Evolutionary conservation across 2,888 invertebrate genomes (phyloP), one percentile per base, ranked within the genome.

Genomic region (Idaea dimidiata): DNA sequence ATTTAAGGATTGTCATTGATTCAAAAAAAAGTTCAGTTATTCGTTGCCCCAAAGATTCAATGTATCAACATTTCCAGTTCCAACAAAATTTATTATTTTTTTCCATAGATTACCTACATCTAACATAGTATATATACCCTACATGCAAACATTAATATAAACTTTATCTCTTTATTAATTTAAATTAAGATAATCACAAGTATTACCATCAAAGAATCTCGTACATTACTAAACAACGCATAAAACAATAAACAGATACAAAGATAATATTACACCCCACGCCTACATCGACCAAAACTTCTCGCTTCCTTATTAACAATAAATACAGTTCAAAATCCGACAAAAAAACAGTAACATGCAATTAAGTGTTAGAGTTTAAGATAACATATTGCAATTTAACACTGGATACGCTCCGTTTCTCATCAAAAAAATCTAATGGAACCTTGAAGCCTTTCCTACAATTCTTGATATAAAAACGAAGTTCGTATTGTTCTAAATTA

Each of bases 371-470:
- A 75, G 75, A 75, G 70, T 72, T 76, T 74, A 76, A 73, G 68
- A 74, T 74, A 73, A 72, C 63, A 66, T 69, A 56, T 56, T 56
- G 18, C 78, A 81, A 82, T 81, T 43, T 83, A 79, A 80, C 76
- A 72, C 74, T 69, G 77, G 82, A 84, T 77, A 85, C 83, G 86
- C 81, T 85, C 81, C 84, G 84, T 79, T 86, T 83, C 72, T 67
- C 68, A 70, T 81, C 77, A 73, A 74, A 80, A 43, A 83, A 84
- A 75, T 78, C 79, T 77, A 79, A 79, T 72, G 70, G 72, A 74
- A 76, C 86, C 86, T 86, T 86, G 86, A 77, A 77, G 74, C 75
- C 72, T 81, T 84, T 84, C 83, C 84, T 82, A 76, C 76, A 68
- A 73, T 74, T 80, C 0, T 79, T 77, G 66, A 81, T 86, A 86